Percentiles rank a stretch among this genome's conserved stretches.
Evolutionary conservation across 2,113 vertebrate genomes (phyloP).

Genomic region (Eonycteris spelaea): DNA sequence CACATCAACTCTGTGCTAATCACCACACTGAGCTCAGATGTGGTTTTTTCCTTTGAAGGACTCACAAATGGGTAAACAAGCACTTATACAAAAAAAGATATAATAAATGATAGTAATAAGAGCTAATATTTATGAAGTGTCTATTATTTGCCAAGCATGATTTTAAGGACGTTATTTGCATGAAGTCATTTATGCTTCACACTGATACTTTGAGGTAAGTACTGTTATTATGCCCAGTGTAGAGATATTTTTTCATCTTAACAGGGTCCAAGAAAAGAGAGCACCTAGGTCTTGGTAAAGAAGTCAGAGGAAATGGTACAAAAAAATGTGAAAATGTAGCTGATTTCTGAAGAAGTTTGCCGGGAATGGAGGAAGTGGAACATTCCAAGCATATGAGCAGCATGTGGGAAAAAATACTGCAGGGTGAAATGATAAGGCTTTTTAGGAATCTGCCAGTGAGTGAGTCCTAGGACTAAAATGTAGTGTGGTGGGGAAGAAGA

Average conservation of each 20-base stretch:
- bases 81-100: background rate
- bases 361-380: background rate
- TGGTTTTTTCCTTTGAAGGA: background rate
- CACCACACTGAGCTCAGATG: background rate
- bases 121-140: background rate
- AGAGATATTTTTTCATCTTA: background rate
- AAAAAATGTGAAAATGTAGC: background rate
- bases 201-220: background rate
- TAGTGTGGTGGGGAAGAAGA: rapidly evolving
- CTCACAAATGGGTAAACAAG: background rate
- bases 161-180: background rate
- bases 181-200: background rate
- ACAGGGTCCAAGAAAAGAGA: background rate
- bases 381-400: background rate
- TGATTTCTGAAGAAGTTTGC: background rate
- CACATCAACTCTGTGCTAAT: background rate
- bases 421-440: background rate
- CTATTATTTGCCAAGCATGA: background rate
- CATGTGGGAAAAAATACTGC: background rate
- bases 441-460: background rate
- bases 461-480: background rate
- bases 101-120: background rate
- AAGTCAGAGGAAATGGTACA: background rate
- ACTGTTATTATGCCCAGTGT: background rate
- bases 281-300: background rate